Conservation (phyloP, 2,888 invertebrate genomes). For the Heliconius cydno region DNA sequence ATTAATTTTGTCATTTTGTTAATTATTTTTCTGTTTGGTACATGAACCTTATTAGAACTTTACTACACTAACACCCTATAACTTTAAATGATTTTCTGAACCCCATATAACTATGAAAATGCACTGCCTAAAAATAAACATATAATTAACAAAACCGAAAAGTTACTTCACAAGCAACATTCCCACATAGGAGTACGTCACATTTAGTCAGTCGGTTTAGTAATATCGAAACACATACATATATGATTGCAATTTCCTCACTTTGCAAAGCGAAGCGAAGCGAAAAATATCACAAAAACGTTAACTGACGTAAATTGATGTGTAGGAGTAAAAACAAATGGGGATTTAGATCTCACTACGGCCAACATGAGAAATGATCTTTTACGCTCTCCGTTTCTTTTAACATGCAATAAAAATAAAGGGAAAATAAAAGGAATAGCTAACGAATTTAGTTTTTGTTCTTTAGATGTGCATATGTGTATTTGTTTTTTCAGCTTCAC, state of each 20-base stretch:
- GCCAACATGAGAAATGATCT: constrained; percentile 52
- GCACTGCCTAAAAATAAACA: background rate
- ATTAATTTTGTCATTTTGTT: too few species aligned
- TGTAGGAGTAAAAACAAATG: constrained; percentile 63
- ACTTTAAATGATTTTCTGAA: background rate
- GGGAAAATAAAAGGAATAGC: background rate
- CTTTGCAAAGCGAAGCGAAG: constrained; percentile 24
- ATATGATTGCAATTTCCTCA: constrained; percentile 17
- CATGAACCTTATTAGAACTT: background rate
- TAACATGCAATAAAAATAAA: background rate
- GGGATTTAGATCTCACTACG: constrained; percentile 46
- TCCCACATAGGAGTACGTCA: background rate
- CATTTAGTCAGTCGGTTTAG: background rate
- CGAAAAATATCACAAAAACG: constrained; percentile 61
- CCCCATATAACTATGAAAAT: background rate
- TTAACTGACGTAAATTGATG: constrained; percentile 62
- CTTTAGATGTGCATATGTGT: background rate
- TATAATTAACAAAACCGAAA: background rate
- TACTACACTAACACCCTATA: background rate
- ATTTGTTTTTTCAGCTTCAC: too few species aligned
- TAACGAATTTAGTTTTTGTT: background rate
- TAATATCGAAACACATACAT: background rate
- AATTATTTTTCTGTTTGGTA: too few species aligned
- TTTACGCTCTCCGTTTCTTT: constrained; percentile 11
- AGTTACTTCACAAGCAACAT: background rate